Percentiles rank a stretch among this genome's conserved stretches.
Evolutionary conservation across 2,797 vertebrate genomes (phyloP).

Genomic region (Pseudomugil gertrudae): DNA sequence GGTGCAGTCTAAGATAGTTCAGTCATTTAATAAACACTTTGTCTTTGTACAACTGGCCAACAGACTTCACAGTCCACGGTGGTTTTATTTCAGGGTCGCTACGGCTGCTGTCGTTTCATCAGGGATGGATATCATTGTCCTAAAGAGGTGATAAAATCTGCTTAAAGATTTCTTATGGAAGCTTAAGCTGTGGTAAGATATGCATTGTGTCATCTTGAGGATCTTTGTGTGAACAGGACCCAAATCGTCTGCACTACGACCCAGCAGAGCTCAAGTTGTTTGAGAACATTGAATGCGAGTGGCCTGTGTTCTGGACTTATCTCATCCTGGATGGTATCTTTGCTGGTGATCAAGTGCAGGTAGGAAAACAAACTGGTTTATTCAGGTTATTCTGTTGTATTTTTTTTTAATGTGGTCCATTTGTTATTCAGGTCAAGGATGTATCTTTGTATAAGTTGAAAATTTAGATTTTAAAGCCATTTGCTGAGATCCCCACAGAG

Average conservation of each 20-base stretch:
- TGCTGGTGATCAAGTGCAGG: slow-evolving; percentile 90
- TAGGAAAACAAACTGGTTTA: slow-evolving; percentile 50
- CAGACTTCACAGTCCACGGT: neutral
- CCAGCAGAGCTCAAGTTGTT: slow-evolving; percentile 97
- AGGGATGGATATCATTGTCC: slow-evolving; percentile 96
- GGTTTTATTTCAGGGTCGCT: slow-evolving; percentile 86
- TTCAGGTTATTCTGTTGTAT: neutral
- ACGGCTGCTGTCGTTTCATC: slow-evolving; percentile 97
- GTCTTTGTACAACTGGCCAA: neutral
- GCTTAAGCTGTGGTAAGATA: neutral
- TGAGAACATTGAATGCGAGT: slow-evolving; percentile 98
- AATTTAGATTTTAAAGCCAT: neutral
- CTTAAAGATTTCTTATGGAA: neutral
- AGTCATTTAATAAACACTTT: neutral
- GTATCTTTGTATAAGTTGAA: neutral
- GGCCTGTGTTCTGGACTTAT: slow-evolving; percentile 98
- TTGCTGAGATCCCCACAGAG: neutral
- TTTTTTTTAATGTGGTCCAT: neutral
- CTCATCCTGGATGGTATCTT: slow-evolving; percentile 96
- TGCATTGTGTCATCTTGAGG: neutral
- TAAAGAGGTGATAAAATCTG: slow-evolving; percentile 87
- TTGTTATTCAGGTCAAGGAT: neutral
- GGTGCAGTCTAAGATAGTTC: slow-evolving; percentile 71
- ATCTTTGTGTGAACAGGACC: slow-evolving; percentile 83
- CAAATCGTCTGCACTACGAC: slow-evolving; percentile 94